These are phyloP conservation scores for Buphagus erythrorhynchus DNA, from an alignment of 2,797 vertebrate genomes.

Conservation along the genomic window DNA sequence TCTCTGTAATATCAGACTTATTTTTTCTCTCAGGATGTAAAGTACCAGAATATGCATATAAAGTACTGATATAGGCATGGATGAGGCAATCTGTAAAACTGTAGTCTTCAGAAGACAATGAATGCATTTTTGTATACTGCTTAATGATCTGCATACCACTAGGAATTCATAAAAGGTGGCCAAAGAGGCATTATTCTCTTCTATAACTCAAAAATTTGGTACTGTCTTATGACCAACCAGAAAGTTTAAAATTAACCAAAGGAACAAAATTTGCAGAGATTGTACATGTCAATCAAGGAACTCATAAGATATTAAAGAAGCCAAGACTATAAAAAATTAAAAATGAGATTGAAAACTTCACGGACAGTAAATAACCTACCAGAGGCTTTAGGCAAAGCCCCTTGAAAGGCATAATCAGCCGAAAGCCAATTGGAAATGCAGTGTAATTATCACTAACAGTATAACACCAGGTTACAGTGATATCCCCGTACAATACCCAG, in stretches of 20 bases:
- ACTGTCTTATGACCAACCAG: neutral
- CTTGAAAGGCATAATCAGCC: neutral
- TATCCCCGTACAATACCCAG: neutral
- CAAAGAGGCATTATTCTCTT: neutral
- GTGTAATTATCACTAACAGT: neutral
- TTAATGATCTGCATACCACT: neutral
- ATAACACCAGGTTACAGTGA: neutral
- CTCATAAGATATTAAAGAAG: neutral
- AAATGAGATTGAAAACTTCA: neutral
- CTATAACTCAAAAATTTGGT: neutral
- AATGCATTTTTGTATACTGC: neutral
- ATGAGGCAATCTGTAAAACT: neutral
- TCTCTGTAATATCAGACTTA: neutral
- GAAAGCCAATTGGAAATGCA: neutral
- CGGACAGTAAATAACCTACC: neutral
- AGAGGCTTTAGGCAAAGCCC: neutral
- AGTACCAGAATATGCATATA: neutral
- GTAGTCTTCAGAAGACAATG: neutral
- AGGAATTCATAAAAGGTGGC: neutral
- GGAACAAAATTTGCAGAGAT: neutral
- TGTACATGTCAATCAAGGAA: neutral
- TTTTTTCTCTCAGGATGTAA: neutral
- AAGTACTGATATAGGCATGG: neutral
- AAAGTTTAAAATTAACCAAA: neutral
- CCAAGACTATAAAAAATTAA: neutral